A percentile compares a stretch with the other conserved stretches of the same genome.
phyloP scores from a whole-genome alignment of 2,888 invertebrate species.

The Acutogordius australiensis region DNA sequence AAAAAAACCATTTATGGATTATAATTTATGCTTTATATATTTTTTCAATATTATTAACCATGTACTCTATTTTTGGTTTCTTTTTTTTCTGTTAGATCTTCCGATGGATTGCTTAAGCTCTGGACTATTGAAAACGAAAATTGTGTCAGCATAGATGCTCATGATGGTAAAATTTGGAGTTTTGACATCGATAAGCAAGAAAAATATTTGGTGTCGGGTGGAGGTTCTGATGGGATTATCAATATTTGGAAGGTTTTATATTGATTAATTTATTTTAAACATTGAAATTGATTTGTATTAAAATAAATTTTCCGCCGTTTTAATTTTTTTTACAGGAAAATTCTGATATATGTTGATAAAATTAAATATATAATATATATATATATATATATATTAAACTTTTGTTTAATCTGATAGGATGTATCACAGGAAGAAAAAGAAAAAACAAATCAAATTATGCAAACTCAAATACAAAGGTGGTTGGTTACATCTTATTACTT shows the following conservation, averaged over 20 bases:
- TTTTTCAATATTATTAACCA: too few species aligned
- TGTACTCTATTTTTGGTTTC: neutral
- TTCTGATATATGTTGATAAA: too few species aligned
- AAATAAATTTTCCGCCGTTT: too few species aligned
- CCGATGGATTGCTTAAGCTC: conserved; percentile 67
- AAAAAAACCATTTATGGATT: too few species aligned
- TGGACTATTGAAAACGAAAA: conserved; percentile 68
- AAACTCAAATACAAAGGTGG: neutral
- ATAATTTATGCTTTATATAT: too few species aligned
- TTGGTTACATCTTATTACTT: neutral
- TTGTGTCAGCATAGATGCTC: conserved; percentile 51
- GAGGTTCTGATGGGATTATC: conserved; percentile 56
- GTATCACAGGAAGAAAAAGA: conserved; percentile 4
- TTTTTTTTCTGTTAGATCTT: conserved; percentile 23
- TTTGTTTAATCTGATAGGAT: too few species aligned
- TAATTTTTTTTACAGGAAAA: too few species aligned
- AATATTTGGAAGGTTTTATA: conserved; percentile 50
- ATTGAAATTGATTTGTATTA: too few species aligned
- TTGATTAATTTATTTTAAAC: too few species aligned
- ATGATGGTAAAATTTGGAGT: conserved; percentile 39
- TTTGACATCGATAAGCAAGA: conserved; percentile 34
- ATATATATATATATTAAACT: too few species aligned
- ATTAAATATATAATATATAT: too few species aligned
- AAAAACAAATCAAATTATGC: neutral
- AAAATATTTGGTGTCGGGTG: conserved; percentile 37